Evolutionary conservation across 1,140 invertebrate species (phyloP).

Genomic region (Heliconius nattereri): DNA sequence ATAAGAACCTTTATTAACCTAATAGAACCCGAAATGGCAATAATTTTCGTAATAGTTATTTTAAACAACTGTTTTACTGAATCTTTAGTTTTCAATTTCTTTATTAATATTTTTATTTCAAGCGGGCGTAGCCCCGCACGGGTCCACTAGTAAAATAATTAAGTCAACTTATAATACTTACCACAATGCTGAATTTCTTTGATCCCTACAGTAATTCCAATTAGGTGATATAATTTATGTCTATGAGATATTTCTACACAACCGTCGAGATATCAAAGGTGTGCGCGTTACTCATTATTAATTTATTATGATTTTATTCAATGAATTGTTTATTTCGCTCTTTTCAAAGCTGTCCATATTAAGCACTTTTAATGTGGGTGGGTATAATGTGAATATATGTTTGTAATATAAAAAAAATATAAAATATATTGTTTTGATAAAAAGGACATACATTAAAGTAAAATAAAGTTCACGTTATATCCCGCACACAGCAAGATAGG

Average conservation of each 20-base stretch:
- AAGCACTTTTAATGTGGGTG: background rate
- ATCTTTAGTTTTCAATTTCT: too few relatives aligned
- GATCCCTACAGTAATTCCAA: background rate
- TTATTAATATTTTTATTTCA: too few relatives aligned
- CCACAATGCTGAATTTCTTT: background rate
- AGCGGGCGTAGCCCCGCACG: too few relatives aligned
- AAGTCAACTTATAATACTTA: background rate
- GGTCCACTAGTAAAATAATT: background rate
- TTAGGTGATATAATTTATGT: background rate
- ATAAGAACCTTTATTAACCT: too few relatives aligned
- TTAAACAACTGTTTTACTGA: too few relatives aligned
- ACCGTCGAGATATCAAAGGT: background rate
- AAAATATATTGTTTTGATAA: too few relatives aligned
- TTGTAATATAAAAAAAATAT: background rate
- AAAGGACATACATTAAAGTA: too few relatives aligned
- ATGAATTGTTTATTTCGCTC: conserved; percentile 1
- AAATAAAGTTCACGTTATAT: too few relatives aligned
- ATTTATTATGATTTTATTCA: conserved; percentile 5
- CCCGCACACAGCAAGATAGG: too few relatives aligned
- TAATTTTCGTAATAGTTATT: too few relatives aligned
- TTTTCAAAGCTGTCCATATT: background rate
- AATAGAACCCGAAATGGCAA: too few relatives aligned
- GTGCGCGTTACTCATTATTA: conserved; percentile 1
- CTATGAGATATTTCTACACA: background rate
- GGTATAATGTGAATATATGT: background rate